Evolutionary conservation across 2,888 invertebrate species (phyloP).

Genomic region (Macrophya annulata): DNA sequence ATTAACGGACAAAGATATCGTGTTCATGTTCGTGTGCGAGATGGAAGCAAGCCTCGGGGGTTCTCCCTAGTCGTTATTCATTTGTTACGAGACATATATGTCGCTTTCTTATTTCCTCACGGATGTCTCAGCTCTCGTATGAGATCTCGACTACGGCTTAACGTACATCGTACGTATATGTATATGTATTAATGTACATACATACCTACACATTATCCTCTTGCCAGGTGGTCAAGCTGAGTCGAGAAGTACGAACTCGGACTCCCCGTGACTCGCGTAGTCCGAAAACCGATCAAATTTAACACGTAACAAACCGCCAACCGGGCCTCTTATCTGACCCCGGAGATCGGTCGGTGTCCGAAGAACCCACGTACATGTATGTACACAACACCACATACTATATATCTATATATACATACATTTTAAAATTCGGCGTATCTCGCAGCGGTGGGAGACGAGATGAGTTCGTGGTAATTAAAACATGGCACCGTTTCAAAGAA

Average conservation of each 20-base stretch:
- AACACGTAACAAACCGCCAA: slow-evolving; percentile 49
- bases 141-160: not conserved
- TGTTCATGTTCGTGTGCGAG: not conserved
- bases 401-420: slow-evolving; percentile 15
- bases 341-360: slow-evolving; percentile 30
- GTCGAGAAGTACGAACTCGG: slow-evolving; percentile 9
- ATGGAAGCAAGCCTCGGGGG: not conserved
- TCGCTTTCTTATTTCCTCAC: slow-evolving; percentile 45
- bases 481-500: slow-evolving; percentile 63
- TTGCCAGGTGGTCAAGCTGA: slow-evolving; percentile 45
- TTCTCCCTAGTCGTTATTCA: slow-evolving; percentile 27
- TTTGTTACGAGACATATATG: slow-evolving; percentile 27
- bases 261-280: slow-evolving; percentile 42
- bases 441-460: slow-evolving; percentile 3
- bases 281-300: slow-evolving; percentile 53
- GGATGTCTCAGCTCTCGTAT: slow-evolving; percentile 26
- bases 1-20: slow-evolving; percentile 19
- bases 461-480: slow-evolving; percentile 65
- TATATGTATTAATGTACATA: not conserved
- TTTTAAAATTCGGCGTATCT: slow-evolving; percentile 49
- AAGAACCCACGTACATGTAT: slow-evolving; percentile 9
- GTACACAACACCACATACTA: not conserved
- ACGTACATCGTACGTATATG: not conserved
- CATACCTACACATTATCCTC: not conserved
- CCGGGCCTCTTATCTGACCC: slow-evolving; percentile 51